Base-by-base conservation (phyloP, 2,113 vertebrate genomes). In the Ictalurus furcatus region DNA sequence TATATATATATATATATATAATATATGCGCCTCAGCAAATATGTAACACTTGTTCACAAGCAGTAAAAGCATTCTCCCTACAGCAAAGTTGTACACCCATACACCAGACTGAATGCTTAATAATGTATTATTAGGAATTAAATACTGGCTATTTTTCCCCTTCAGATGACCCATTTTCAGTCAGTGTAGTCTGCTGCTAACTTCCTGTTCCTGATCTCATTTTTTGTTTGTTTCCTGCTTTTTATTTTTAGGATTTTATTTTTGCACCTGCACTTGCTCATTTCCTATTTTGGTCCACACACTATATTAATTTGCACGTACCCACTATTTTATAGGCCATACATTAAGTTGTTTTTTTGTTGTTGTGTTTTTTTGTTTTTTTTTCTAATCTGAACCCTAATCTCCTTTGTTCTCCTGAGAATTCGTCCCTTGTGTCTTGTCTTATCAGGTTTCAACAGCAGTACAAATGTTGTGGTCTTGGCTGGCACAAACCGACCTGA, bases 401-500 rank as follows among this genome's bases (percentile, higher is more conserved):
- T 48, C 44, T 48, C 79, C 3, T 52, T 52, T 52, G 48, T 52
- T 52, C 12, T 54, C 11, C 1, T 71, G 30, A 21, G 2, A 44
- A 40, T 61, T 63, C 12, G 28, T 44, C 11, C 5, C 0, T 44
- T 12, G 25, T 86, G 58, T 80, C 34, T 82, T 65, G 0, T 34
- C 25, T 48, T 48, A 90, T 8, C 87, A 97, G 97, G 97, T 16
- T 97, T 97, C 91, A 96, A 94, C 89, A 95, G 95, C 19, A 92
- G 93, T 92, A 94, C 95, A 3, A 95, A 95, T 3, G 94, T 97
- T 6, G 92, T 97, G 0, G 94, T 97, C 65, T 92, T 97, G 67
- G 96, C 96, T 0, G 96, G 96, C 28, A 97, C 96, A 80, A 96
- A 96, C 91, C 92, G 95, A 67, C 94, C 93, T 0, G 96, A 96